Evolutionary conservation across 2,888 invertebrate genomes (phyloP).

Genomic region (Lithosia quadra): DNA sequence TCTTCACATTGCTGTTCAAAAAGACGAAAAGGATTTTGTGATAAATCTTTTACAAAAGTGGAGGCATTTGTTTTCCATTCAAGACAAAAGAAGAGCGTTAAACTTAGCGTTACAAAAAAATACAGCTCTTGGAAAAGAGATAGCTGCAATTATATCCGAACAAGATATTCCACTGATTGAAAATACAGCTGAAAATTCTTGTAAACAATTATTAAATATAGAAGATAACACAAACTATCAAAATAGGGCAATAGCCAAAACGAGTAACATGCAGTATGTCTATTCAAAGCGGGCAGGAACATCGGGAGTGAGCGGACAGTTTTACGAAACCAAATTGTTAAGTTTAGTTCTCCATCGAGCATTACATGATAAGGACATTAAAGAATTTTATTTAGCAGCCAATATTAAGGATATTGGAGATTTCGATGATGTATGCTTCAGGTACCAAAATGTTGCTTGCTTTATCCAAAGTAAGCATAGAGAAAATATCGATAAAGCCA

Average conservation of each 20-base stretch:
- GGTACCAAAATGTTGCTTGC: constrained; percentile 50
- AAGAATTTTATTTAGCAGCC: constrained; percentile 54
- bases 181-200: neutral
- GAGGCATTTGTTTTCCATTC: constrained; percentile 33
- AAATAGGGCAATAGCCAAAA: neutral
- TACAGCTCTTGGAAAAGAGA: constrained; percentile 34
- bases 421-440: constrained; percentile 60
- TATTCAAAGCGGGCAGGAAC: constrained; percentile 49
- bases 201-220: constrained; percentile 1
- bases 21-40: constrained; percentile 39
- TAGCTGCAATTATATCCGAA: constrained; percentile 18
- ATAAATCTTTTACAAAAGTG: constrained; percentile 36
- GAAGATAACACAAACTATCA: constrained; percentile 5
- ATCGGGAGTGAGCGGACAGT: constrained; percentile 48
- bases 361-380: constrained; percentile 49
- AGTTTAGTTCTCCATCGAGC: constrained; percentile 55
- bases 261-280: constrained; percentile 3
- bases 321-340: constrained; percentile 56
- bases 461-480: constrained; percentile 61
- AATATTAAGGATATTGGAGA: constrained; percentile 59
- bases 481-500: constrained; percentile 52
- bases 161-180: neutral
- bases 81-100: constrained; percentile 33
- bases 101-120: constrained; percentile 41
- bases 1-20: constrained; percentile 43